Conservation (phyloP, 1,140 invertebrate genomes). For the Pseudomyrmex cubaensis region DNA sequence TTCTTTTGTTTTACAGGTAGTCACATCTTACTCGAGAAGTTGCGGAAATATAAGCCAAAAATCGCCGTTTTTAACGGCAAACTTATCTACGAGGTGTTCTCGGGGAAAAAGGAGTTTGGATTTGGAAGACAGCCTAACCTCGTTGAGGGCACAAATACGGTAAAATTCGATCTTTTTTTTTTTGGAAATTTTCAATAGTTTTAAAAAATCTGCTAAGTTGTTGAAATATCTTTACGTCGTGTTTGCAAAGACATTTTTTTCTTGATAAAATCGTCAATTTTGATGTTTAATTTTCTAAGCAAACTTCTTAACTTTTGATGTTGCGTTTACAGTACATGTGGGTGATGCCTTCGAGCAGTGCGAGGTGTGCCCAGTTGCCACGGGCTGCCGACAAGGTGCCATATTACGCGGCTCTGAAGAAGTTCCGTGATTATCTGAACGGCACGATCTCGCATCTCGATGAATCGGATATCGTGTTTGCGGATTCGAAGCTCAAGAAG, state of each 20-base stretch:
- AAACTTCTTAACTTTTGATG: slow-evolving; percentile 56
- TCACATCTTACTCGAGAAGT: slow-evolving; percentile 95
- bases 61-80: slow-evolving; percentile 99
- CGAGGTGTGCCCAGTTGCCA: slow-evolving; percentile 97
- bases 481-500: slow-evolving; percentile 90
- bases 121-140: slow-evolving; percentile 97
- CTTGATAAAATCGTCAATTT: background rate
- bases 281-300: background rate
- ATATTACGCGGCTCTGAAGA: slow-evolving; percentile 97
- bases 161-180: slow-evolving; percentile 85
- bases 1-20: slow-evolving; percentile 87
- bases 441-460: slow-evolving; percentile 94
- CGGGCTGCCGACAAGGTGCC: slow-evolving; percentile 98
- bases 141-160: slow-evolving; percentile 96
- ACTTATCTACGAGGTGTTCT: slow-evolving; percentile 98
- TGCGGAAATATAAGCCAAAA: slow-evolving; percentile 97
- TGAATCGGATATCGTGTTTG: slow-evolving; percentile 96
- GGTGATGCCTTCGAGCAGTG: slow-evolving; percentile 99
- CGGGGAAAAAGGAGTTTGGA: slow-evolving; percentile 98
- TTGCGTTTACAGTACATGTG: slow-evolving; percentile 93
- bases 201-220: background rate
- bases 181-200: background rate
- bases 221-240: background rate
- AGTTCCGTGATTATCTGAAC: slow-evolving; percentile 97
- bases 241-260: background rate